Conservation (phyloP, 2,113 vertebrate species). For the Neopipo cinnamomea region DNA sequence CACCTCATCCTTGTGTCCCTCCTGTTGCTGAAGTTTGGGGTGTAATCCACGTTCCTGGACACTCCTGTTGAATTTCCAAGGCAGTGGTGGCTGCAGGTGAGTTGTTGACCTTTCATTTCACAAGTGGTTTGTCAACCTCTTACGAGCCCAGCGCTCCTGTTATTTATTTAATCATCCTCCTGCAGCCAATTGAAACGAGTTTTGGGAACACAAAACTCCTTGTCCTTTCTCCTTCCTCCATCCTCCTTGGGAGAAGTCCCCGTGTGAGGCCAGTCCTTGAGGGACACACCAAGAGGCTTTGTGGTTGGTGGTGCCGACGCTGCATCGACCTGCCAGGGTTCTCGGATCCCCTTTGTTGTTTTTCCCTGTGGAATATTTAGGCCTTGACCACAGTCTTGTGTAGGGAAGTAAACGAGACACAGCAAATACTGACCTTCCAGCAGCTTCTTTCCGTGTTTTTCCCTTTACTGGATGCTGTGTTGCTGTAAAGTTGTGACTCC, state of each 20-base stretch:
- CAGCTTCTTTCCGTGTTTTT: neutral
- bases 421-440: fast-evolving
- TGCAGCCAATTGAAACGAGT: neutral
- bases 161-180: neutral
- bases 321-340: fast-evolving
- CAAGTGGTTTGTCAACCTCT: neutral
- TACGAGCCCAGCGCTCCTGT: fast-evolving
- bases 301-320: fast-evolving
- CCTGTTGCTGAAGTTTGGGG: neutral
- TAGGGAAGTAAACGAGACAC: neutral
- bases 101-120: neutral
- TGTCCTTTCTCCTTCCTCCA: neutral
- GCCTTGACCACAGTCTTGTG: fast-evolving
- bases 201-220: neutral
- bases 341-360: fast-evolving
- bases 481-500: fast-evolving
- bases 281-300: fast-evolving
- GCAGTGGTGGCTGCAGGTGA: no score
- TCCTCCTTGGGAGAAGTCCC: neutral
- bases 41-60: neutral
- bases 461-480: fast-evolving
- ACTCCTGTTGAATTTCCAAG: neutral
- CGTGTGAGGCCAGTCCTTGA: fast-evolving
- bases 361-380: fast-evolving
- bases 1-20: neutral